A percentile compares a stretch with the other conserved stretches of the same genome.
Conservation (phyloP, 2,113 vertebrate species). For the Lampris megalopsis region DNA sequence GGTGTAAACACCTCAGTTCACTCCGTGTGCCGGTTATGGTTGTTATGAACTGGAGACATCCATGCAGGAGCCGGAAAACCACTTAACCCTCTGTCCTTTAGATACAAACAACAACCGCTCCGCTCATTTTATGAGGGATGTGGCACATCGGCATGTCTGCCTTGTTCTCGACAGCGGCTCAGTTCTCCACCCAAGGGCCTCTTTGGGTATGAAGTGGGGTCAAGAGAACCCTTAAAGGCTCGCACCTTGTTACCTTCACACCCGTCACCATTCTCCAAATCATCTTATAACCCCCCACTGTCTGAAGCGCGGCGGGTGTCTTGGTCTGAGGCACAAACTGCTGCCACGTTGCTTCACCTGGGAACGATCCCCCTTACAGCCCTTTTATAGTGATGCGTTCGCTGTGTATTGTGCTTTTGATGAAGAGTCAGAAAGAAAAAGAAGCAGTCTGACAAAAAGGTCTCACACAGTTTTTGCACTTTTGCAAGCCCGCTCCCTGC, state of each 20-base stretch:
- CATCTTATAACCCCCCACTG: slow-evolving; percentile 28
- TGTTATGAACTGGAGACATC: no score
- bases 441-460: no score
- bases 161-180: slow-evolving; percentile 14
- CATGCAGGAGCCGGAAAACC: no score
- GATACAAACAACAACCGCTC: not conserved
- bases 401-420: no score
- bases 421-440: no score
- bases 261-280: slow-evolving; percentile 47
- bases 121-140: not conserved
- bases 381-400: no score
- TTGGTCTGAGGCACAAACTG: no score
- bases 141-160: not conserved
- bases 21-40: no score
- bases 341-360: no score
- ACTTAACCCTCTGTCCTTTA: no score
- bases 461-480: not conserved
- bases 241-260: slow-evolving; percentile 31
- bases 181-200: slow-evolving; percentile 12
- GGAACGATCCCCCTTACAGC: no score
- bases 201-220: not conserved
- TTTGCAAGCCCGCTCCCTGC: not conserved
- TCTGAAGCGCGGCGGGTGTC: slow-evolving; percentile 18
- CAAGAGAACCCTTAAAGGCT: slow-evolving; percentile 10
- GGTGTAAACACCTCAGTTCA: no score